Evolutionary conservation across 2,888 invertebrate genomes (phyloP), one percentile per base, ranked within the genome.

Genomic region (Lepidocyrtoides sp.): DNA sequence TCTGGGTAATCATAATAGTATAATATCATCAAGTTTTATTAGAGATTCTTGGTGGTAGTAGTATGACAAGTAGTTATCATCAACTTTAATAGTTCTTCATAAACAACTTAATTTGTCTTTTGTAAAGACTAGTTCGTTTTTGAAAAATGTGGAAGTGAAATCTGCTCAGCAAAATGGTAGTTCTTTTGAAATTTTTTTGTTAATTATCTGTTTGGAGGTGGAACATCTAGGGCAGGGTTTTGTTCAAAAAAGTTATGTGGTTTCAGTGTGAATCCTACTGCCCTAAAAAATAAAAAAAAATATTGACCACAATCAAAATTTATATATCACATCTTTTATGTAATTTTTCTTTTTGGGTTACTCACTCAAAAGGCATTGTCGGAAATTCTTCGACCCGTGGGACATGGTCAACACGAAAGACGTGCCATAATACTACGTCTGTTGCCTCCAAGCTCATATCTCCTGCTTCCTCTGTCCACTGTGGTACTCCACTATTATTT

Each of bases 381-480:
- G 93, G 93, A n/a, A 17, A 92, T 54, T 92, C 91, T 17, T 92
- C 92, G 2, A 66, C 66, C 12, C 92, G 57, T 2, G 91, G 90
- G 26, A 86, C 20, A 51, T 93, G 93, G 0, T 72, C 85, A 2
- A 92, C 10, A 3, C 91, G 84, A 23, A 92, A 88, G 7, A 85
- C 36, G 51, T 92, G 91, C 93, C 93, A 93, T 0, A 93, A 23
- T 10, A 93, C 93, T 8, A 93, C 54, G 60, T 93, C 93, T 0
- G 54, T 63, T 7, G 92, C 85, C 10, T 79, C 86, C 79, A 91
- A 75, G 26, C n/a, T 86, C 2, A 41, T 83, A 12, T 54, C 17
- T 23, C 36, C 44, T 26, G 91, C 77, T 44, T 77, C 48, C 3
- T 48, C 51, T 0, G 90, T n/a, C 93, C 93, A 93, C 14, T 87